These are phyloP conservation scores for Stegana nigrithorax DNA, from an alignment of 2,888 invertebrate genomes.

Conservation along the genomic window DNA sequence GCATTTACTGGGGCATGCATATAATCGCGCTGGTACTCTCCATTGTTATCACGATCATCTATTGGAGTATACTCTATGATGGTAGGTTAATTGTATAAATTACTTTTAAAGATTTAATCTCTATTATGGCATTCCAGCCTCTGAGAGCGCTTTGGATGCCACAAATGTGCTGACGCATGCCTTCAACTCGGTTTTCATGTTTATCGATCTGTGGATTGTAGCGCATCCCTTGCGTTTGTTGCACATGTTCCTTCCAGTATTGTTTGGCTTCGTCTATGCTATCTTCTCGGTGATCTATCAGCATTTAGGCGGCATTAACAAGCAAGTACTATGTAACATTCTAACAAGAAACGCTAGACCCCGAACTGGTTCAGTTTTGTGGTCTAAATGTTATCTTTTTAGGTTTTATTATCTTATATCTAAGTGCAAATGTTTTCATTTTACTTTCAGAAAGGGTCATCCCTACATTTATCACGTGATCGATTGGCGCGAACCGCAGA, in stretches of 20 bases:
- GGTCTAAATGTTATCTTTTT: too few relatives aligned
- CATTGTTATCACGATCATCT: conserved; percentile 79
- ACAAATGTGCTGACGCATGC: conserved; percentile 81
- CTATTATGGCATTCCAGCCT: conserved; percentile 61
- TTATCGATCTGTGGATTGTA: conserved; percentile 78
- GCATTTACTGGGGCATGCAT: conserved; percentile 78
- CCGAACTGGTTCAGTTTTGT: too few relatives aligned
- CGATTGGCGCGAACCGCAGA: conserved; percentile 78
- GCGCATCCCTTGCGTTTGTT: conserved; percentile 79
- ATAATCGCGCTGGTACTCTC: conserved; percentile 76
- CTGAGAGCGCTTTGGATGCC: conserved; percentile 59
- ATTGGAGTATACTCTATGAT: conserved; percentile 73
- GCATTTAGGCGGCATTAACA: conserved; percentile 73
- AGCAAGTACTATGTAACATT: conserved; percentile 58
- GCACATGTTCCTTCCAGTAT: conserved; percentile 74
- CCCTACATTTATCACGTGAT: conserved; percentile 80
- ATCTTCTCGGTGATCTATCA: conserved; percentile 75
- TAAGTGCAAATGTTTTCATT: neutral
- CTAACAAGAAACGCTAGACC: too few relatives aligned
- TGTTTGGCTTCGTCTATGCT: conserved; percentile 72
- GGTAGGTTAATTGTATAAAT: conserved; percentile 42
- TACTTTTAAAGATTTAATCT: neutral
- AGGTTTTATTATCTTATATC: too few relatives aligned
- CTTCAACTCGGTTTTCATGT: conserved; percentile 80
- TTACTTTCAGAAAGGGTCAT: conserved; percentile 67